phyloP scores from a whole-genome alignment of 2,113 vertebrate species.

The Gnathonemus longibarbis region DNA sequence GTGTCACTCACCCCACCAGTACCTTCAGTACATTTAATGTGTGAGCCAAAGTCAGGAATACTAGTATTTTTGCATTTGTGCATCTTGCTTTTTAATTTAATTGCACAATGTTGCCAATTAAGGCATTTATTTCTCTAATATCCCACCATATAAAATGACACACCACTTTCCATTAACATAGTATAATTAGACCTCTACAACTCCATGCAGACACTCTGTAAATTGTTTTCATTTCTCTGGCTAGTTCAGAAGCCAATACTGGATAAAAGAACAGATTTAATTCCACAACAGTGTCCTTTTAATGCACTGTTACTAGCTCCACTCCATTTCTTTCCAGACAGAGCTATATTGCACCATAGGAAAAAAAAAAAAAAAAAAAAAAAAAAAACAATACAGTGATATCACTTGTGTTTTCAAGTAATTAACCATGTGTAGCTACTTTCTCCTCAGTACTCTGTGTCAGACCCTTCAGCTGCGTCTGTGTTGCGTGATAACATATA shows the following conservation, averaged over 20 bases:
- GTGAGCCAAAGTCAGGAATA: not conserved
- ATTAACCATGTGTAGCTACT: not conserved
- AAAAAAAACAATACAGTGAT: slow-evolving; percentile 4
- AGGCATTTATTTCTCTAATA: not conserved
- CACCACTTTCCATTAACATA: not conserved
- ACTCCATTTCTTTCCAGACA: not conserved
- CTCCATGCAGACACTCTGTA: slow-evolving; percentile 26
- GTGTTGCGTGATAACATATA: slow-evolving; percentile 74
- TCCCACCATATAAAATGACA: slow-evolving; percentile 5
- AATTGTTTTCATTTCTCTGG: not conserved
- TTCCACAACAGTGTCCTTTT: not conserved
- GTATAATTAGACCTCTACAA: slow-evolving; percentile 12
- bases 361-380: not conserved
- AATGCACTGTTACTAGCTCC: not conserved
- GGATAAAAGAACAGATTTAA: not conserved
- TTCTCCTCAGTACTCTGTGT: slow-evolving; percentile 56
- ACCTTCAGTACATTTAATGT: not conserved
- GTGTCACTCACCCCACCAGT: not conserved
- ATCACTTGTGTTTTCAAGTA: slow-evolving; percentile 28
- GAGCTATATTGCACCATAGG: slow-evolving; percentile 30
- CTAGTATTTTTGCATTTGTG: not conserved
- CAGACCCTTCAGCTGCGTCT: slow-evolving; percentile 60
- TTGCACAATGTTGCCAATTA: slow-evolving; percentile 1
- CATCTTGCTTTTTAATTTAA: slow-evolving; percentile 5
- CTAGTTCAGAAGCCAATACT: not conserved